A percentile compares a stretch with the other conserved stretches of the same genome.
These are phyloP conservation scores for Coregonus suidteri DNA, from an alignment of 2,797 vertebrate genomes.

Conservation along the genomic window DNA sequence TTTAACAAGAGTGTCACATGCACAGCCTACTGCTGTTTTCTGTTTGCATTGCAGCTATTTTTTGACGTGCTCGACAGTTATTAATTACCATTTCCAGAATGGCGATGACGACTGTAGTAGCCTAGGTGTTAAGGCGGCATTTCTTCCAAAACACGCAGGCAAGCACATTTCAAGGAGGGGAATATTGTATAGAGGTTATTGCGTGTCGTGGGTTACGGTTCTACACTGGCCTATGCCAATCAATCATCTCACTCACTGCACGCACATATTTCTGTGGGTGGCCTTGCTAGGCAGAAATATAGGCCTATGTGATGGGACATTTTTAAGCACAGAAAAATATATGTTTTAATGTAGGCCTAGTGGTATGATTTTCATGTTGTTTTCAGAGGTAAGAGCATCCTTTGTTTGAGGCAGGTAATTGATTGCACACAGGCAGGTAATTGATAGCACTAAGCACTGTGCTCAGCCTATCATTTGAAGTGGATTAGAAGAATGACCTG, in stretches of 20 bases:
- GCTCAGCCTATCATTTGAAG: too few species aligned
- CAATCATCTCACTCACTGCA: slow-evolving; percentile 39
- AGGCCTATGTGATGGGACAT: not conserved
- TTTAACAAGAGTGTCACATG: slow-evolving; percentile 14
- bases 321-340: too few species aligned
- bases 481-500: too few species aligned
- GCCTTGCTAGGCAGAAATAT: not conserved
- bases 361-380: too few species aligned
- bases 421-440: too few species aligned
- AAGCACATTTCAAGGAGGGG: slow-evolving; percentile 60
- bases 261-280: not conserved
- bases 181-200: slow-evolving; percentile 41
- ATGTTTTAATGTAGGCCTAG: too few species aligned
- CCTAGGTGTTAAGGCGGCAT: slow-evolving; percentile 40
- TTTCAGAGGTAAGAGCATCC: too few species aligned
- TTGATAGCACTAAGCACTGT: too few species aligned
- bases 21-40: slow-evolving; percentile 35
- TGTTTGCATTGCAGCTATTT: slow-evolving; percentile 70
- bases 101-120: slow-evolving; percentile 24
- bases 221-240: slow-evolving; percentile 30
- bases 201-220: slow-evolving; percentile 12
- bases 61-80: slow-evolving; percentile 66
- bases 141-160: slow-evolving; percentile 44
- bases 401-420: too few species aligned
- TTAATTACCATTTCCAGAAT: slow-evolving; percentile 69